Base-by-base conservation (phyloP, 2,797 vertebrate genomes). In the Octomys mimax region DNA sequence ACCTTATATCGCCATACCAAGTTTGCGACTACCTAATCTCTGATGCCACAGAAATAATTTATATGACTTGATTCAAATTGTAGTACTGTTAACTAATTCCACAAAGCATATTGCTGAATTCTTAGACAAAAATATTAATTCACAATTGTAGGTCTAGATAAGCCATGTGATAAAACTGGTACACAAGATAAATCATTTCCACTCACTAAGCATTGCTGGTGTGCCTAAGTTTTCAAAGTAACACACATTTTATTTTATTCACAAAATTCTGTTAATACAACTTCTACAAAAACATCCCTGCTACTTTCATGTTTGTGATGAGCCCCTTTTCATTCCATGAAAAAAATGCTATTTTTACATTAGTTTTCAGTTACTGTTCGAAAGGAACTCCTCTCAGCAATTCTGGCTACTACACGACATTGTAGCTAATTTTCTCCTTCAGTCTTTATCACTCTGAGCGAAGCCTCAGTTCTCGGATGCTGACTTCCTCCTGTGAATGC, bases 201-300 rank as follows among this genome's bases (percentile, higher is more conserved):
- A 96, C 82, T 80, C 18, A 78, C 24, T n/a, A 82, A 42, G 16
- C 36, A 88, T 36, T 4, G 52, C 91, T 26, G 39, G 28, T 87
- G 26, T 78, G 92, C 81, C 96, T 97, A 49, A 92, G 54, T 96
- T 90, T 95, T 95, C 36, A 77, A 92, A 59, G 95, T 26, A 96
- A n/a, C 36, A 82, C 31, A 89, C 24, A 59, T 96, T 96, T 93
- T 75, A 77, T 89, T 94, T 98, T 97, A 96, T 97, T 97, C 89
- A 91, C 92, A 39, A 52, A 89, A 87, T 33, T 59, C 68, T 42
- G 0, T 52, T 95, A 98, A 97, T 93, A 86, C 1, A 92, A 95
- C 89, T 57, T 94, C 49, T 39, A 79, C 54, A 57, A 57, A 57
- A 57, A 57, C 54, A 57, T 57, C 54, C 4, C 54, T 16, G 26